Evolutionary conservation across 2,888 invertebrate species (phyloP).

Genomic region (Lasioglossum zephyrum): DNA sequence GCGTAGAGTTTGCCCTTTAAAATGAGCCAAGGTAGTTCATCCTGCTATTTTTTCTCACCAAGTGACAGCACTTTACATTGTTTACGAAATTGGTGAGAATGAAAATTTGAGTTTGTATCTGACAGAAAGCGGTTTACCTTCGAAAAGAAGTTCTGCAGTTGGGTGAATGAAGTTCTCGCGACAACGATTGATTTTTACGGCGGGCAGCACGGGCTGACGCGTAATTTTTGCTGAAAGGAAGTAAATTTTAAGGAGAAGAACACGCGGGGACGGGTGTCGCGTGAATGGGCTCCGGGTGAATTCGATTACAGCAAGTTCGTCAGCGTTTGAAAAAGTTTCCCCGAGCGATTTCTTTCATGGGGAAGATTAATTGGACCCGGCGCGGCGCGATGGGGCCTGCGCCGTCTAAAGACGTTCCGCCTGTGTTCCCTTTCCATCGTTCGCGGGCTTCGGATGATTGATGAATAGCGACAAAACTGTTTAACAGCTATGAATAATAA

Average conservation of each 20-base stretch:
- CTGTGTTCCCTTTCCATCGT: not conserved
- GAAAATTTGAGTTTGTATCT: not conserved
- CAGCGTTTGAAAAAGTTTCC: slow-evolving; percentile 23
- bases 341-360: slow-evolving; percentile 14
- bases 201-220: not conserved
- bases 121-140: not conserved
- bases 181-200: slow-evolving; percentile 23
- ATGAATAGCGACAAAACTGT: not conserved
- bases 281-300: slow-evolving; percentile 1
- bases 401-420: not conserved
- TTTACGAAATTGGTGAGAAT: not conserved
- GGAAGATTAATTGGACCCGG: slow-evolving; percentile 20
- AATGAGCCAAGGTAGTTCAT: not conserved
- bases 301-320: slow-evolving; percentile 19
- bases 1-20: too few species aligned
- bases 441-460: not conserved
- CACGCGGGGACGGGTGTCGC: not conserved
- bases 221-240: slow-evolving; percentile 23
- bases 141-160: not conserved
- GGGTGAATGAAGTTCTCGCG: not conserved
- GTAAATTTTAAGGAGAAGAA: slow-evolving; percentile 17
- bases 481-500: slow-evolving; percentile 7
- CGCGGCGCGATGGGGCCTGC: not conserved
- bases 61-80: not conserved
- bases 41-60: not conserved